Conservation (phyloP, 2,888 invertebrate genomes). For the Pegoplata infirma region DNA sequence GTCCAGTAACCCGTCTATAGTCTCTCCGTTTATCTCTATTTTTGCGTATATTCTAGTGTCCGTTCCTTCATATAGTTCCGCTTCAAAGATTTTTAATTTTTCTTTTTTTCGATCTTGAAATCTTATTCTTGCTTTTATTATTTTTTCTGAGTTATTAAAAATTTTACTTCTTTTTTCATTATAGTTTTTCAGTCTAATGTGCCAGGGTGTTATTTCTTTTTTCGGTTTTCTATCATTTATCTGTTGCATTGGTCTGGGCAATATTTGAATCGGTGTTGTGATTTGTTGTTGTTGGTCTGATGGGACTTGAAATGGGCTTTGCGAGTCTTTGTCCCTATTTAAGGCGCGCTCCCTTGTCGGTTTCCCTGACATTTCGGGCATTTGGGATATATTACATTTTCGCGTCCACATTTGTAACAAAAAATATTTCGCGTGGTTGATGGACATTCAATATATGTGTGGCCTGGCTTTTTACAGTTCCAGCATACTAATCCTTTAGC, state of each 20-base stretch:
- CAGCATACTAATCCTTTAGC: neutral
- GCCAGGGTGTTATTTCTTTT: neutral
- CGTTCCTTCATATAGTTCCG: neutral
- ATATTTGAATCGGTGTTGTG: neutral
- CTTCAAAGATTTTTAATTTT: neutral
- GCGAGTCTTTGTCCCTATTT: too few relatives aligned
- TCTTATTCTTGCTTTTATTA: neutral
- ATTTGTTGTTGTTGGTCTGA: neutral
- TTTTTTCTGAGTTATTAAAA: neutral
- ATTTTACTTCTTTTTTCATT: neutral
- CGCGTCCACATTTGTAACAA: too few relatives aligned
- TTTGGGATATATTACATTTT: too few relatives aligned
- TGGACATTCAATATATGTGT: neutral
- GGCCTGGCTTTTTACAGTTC: neutral
- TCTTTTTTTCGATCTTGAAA: too few relatives aligned
- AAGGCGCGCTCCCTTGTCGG: too few relatives aligned
- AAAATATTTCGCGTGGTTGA: too few relatives aligned
- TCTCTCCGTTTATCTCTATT: neutral
- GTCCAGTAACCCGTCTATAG: neutral
- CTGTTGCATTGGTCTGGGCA: neutral
- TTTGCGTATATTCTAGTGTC: neutral
- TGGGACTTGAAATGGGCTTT: neutral
- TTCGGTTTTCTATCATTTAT: neutral
- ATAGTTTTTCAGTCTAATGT: neutral
- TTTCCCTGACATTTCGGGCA: too few relatives aligned